Base-by-base conservation (phyloP, 2,888 invertebrate species). In the Drosophila cognata region DNA sequence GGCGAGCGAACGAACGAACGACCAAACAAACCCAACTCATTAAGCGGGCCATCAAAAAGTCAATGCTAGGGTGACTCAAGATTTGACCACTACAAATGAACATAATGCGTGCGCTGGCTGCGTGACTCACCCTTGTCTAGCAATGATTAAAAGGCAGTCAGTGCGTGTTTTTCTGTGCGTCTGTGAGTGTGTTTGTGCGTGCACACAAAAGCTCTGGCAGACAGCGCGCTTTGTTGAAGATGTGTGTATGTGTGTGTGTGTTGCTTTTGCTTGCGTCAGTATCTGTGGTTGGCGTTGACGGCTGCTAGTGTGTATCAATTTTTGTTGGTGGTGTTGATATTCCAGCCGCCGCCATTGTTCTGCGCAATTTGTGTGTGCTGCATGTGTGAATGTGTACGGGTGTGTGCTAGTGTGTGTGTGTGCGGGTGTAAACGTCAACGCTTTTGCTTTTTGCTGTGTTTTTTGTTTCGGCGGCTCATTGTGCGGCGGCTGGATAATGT, bases 231-330 rank as follows among this genome's bases (percentile, higher is more conserved):
- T 67, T 84, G 67, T 73, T 61, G 35, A 43, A 18, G 25, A 7
- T 21, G 4, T 16, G 6, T 41, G 16, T 25, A 13, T 11, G 28
- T 38, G 28, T 43, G 21, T 36, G 18, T 38, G 64, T 29, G 48
- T 57, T n/a, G 21, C 21, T 43, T 62, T 65, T 60, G 73, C 67
- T 70, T 70, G 68, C 72, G 81, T 80, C 72, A 70, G 76, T 71
- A 58, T 65, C 28, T 78, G 64, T 56, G 71, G 38, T 56, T 64
- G 35, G 66, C 31, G 53, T 33, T 48, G 64, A 43, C 36, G 58
- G 57, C 51, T 41, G 56, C 58, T 70, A 51, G 61, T 80, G 76
- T 87, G 78, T 84, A 83, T 84, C 82, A 84, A 82, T 87, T 82
- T 79, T 82, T 87, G 79, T 73, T 81, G 75, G 60, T 67, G 79